These are phyloP conservation scores for Dicycla oo DNA, from an alignment of 2,888 invertebrate species.

Conservation along the genomic window DNA sequence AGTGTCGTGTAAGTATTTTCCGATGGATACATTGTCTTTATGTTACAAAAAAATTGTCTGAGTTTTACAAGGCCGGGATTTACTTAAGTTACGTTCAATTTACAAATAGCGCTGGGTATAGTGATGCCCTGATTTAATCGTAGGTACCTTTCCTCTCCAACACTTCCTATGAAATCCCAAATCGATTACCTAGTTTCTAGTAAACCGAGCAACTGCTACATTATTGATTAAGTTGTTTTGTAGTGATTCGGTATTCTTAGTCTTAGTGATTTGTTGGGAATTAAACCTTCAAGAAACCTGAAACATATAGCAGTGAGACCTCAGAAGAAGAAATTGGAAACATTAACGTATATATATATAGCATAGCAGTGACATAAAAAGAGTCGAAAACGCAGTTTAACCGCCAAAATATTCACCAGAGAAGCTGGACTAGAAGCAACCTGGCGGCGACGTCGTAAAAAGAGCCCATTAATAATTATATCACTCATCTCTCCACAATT, in stretches of 20 bases:
- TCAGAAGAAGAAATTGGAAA: no score
- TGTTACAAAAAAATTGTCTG: conserved; percentile 4
- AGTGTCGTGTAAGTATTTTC: conserved; percentile 41
- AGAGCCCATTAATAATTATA: no score
- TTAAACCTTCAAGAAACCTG: no score
- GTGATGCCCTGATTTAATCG: not conserved
- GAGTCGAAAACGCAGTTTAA: no score
- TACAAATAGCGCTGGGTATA: not conserved
- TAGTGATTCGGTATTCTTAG: conserved; percentile 34
- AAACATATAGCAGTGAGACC: no score
- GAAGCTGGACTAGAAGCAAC: no score
- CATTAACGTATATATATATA: no score
- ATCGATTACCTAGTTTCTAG: conserved; percentile 3
- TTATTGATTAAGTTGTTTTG: conserved; percentile 68
- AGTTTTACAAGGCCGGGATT: conserved; percentile 4
- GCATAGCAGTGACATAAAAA: no score
- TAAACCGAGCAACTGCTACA: conserved; percentile 36
- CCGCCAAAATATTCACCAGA: no score
- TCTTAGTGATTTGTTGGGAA: conserved; percentile 19
- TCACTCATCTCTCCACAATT: no score
- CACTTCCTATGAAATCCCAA: not conserved
- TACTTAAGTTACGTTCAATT: not conserved
- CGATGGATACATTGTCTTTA: conserved; percentile 40
- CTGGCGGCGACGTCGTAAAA: no score
- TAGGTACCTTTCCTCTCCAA: not conserved